Conservation (phyloP, 64 coral and sea anemone species). For the Montipora sp. region DNA sequence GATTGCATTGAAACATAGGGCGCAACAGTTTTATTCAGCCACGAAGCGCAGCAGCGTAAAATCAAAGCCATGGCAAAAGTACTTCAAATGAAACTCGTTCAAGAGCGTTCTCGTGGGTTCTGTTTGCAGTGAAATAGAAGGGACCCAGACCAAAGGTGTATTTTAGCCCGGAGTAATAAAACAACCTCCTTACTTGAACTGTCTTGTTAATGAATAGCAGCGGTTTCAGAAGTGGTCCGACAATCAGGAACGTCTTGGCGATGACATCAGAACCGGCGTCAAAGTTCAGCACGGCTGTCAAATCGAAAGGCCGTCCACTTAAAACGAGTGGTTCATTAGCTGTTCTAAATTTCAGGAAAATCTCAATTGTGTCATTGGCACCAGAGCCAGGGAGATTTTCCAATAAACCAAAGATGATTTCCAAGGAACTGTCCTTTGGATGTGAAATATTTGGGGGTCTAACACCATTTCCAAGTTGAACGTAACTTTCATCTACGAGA, state of each 20-base stretch:
- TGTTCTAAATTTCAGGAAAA: conserved; percentile 68
- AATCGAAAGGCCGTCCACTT: conserved; percentile 68
- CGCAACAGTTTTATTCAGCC: too few relatives aligned
- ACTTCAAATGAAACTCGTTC: too few relatives aligned
- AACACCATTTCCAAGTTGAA: conserved; percentile 29
- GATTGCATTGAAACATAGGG: too few relatives aligned
- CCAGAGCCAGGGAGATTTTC: conserved; percentile 60
- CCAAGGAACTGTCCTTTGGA: conserved; percentile 44
- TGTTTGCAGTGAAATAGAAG: too few relatives aligned
- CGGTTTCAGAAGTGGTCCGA: conserved; percentile 83
- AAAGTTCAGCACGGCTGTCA: conserved; percentile 49
- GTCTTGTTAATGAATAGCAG: conserved; percentile 78
- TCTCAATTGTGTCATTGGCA: conserved; percentile 63
- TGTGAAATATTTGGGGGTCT: conserved; percentile 45
- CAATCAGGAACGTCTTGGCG: conserved; percentile 60
- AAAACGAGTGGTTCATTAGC: conserved; percentile 72
- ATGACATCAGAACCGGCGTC: conserved; percentile 43
- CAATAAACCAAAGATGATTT: conserved; percentile 66
- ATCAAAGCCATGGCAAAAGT: too few relatives aligned
- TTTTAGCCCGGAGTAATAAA: not conserved
- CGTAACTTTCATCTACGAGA: conserved; percentile 45
- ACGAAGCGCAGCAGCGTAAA: too few relatives aligned
- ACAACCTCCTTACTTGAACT: conserved; percentile 44
- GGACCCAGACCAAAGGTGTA: not conserved
- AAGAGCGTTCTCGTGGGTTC: too few relatives aligned